These are phyloP conservation scores for Kradibia gibbosae DNA, from an alignment of 1,140 invertebrate genomes.

Conservation along the genomic window DNA sequence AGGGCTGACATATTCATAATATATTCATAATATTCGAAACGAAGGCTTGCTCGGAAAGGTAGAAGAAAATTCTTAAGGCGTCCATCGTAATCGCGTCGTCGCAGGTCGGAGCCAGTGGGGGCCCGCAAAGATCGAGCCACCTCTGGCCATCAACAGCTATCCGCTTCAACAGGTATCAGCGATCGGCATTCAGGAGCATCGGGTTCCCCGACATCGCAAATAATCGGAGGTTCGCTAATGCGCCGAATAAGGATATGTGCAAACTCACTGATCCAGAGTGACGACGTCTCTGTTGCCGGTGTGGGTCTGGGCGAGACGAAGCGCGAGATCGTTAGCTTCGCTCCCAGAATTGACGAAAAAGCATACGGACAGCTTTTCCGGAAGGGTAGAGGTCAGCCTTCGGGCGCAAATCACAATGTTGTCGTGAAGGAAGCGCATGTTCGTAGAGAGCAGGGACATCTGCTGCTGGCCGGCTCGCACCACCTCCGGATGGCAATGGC, in stretches of 20 bases:
- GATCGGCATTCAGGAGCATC: not conserved
- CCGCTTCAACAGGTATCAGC: not conserved
- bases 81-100: not conserved
- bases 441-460: constrained; percentile 92
- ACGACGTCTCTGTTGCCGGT: constrained; percentile 93
- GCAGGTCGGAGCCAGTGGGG: no score
- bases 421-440: constrained; percentile 96
- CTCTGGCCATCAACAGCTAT: no score
- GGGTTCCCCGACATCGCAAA: no score
- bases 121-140: no score
- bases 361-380: constrained; percentile 88
- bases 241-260: not conserved
- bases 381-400: constrained; percentile 86
- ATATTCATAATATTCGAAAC: no score
- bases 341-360: constrained; percentile 99
- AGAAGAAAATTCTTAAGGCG: no score
- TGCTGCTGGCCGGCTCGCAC: constrained; percentile 90
- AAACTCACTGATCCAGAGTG: constrained; percentile 95
- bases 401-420: constrained; percentile 94
- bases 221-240: no score
- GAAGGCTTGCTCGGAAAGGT: no score
- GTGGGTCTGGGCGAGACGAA: constrained; percentile 90
- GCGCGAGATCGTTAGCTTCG: constrained; percentile 97
- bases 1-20: no score
- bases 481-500: constrained; percentile 96